phyloP scores from a whole-genome alignment of 2,113 vertebrate species.

The Fulica atra region DNA sequence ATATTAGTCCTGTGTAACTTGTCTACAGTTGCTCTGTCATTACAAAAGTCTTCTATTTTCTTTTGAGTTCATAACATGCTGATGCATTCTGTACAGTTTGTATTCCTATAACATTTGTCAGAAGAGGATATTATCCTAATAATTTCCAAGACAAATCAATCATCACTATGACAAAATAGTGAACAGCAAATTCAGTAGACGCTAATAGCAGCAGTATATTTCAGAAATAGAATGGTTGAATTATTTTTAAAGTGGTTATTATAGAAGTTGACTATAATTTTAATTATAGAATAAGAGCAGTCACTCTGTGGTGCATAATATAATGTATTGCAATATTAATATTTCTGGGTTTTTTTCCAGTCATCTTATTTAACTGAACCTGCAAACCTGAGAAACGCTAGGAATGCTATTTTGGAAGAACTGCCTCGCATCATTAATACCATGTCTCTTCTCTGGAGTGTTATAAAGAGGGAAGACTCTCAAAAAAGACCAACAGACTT shows the following conservation, averaged over 20 bases:
- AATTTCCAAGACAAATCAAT: not conserved
- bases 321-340: not conserved
- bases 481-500: conserved; percentile 82
- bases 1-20: not conserved
- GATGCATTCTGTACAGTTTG: not conserved
- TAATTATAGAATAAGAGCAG: not conserved
- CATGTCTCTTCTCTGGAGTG: conserved; percentile 88
- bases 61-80: not conserved
- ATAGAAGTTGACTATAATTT: not conserved
- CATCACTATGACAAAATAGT: not conserved
- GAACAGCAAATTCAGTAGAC: not conserved
- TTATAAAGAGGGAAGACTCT: conserved; percentile 84
- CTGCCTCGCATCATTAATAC: conserved; percentile 88
- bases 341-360: conserved; percentile 54
- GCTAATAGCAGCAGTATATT: not conserved
- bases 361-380: conserved; percentile 75
- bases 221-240: not conserved
- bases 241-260: not conserved
- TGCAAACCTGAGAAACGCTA: conserved; percentile 87
- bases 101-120: not conserved
- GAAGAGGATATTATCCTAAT: not conserved
- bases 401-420: conserved; percentile 89
- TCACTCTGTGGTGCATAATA: not conserved
- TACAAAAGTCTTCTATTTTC: not conserved
- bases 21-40: not conserved